Percentiles rank a stretch among this genome's conserved stretches.
phyloP scores from a whole-genome alignment of 2,797 vertebrate species.

The Coregonus suidteri region DNA sequence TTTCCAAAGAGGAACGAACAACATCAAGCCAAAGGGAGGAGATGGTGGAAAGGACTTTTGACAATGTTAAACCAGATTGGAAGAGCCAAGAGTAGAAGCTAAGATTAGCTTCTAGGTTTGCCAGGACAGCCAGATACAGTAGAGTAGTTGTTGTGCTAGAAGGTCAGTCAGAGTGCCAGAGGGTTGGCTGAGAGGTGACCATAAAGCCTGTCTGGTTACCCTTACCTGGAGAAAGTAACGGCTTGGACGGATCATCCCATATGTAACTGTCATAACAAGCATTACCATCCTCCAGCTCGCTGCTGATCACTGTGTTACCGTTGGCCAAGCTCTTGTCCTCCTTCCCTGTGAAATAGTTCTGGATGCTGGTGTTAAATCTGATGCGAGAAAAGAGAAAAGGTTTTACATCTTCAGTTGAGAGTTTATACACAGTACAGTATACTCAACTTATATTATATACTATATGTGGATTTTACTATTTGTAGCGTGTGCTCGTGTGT shows the following conservation, averaged over 20 bases:
- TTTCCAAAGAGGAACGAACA: neutral
- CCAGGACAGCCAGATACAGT: neutral
- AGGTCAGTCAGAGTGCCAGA: constrained; percentile 11
- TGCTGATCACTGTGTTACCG: constrained; percentile 77
- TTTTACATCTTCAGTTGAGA: neutral
- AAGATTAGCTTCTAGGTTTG: neutral
- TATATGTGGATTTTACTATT: neutral
- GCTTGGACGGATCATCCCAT: constrained; percentile 84
- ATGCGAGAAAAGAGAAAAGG: constrained; percentile 7
- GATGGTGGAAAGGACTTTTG: neutral
- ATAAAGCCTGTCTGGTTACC: constrained; percentile 85
- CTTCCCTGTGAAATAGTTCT: constrained; percentile 76
- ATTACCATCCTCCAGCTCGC: constrained; percentile 88
- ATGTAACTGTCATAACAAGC: constrained; percentile 75
- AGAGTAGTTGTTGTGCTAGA: neutral
- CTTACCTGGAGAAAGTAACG: constrained; percentile 86
- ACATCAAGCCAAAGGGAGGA: neutral
- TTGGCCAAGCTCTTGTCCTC: constrained; percentile 76
- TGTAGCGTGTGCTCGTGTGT: neutral
- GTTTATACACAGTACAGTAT: neutral
- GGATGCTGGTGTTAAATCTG: constrained; percentile 84
- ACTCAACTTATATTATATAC: neutral
- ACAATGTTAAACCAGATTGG: neutral
- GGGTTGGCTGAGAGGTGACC: constrained; percentile 15
- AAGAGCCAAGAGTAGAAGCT: neutral